Evolutionary conservation across 2,888 invertebrate genomes (phyloP), one percentile per base, ranked within the genome.

Genomic region (Platypus cylindrus): DNA sequence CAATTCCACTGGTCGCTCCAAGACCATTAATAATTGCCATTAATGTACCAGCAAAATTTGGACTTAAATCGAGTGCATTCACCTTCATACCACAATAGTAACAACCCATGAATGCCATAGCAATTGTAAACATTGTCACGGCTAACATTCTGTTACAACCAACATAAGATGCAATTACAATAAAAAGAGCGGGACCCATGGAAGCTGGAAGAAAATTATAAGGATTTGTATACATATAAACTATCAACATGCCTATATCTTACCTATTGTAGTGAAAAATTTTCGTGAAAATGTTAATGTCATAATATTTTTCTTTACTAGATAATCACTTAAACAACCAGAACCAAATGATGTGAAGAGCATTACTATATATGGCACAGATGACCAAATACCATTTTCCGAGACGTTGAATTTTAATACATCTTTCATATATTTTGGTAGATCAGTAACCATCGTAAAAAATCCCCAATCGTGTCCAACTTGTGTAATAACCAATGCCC

Each of bases 401-500:
- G 34, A 36, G 5, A 41, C 40, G 27, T 43, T 43, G 22, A 43
- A 43, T 17, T 43, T 43, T 9, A 78, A 56, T 2, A 77, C 71
- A 38, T 74, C 73, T 27, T 68, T 72, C 71, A 77, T 73, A 36
- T 55, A 55, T 23, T 51, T 53, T 3, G 78, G 78, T n/a, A 79
- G 60, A 50, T 78, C 77, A 1, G 76, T 77, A 15, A 78, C 71
- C 70, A 79, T 73, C 7, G 76, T 76, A 54, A 75, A 78, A 51
- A 77, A 74, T 3, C 76, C 76, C 71, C 75, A 79, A 49, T 76
- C 75, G 55, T 78, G 77, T 2, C 75, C 75, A 41, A 73, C 63
- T 65, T 81, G 80, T 40, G 82, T 83, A 28, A 70, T 71, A 5
- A 83, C 73, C 11, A 84, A 56, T 0, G 83, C 82, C 71, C 80